phyloP scores from a whole-genome alignment of 2,113 vertebrate genomes.

The Ciconia boyciana region DNA sequence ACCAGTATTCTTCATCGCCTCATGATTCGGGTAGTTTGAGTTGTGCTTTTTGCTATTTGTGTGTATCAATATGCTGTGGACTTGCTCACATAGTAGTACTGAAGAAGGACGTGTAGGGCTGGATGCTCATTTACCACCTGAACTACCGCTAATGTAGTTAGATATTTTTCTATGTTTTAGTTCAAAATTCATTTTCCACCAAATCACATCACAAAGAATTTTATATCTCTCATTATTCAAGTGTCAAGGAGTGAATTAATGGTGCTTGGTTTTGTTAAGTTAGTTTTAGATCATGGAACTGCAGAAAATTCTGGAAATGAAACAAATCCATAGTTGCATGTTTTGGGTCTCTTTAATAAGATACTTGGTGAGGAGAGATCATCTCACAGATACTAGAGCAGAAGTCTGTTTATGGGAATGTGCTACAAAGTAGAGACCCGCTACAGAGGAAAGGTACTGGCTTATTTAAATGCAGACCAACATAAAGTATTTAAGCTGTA shows the following conservation, averaged over 20 bases:
- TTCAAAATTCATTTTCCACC: background rate
- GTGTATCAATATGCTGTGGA: background rate
- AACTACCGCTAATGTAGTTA: background rate
- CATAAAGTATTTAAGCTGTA: background rate
- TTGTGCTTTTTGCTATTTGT: background rate
- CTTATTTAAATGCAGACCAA: background rate
- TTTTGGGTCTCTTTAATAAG: background rate
- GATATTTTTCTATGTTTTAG: background rate
- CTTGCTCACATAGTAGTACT: background rate
- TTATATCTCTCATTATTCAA: background rate
- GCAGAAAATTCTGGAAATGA: background rate
- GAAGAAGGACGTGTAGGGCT: background rate
- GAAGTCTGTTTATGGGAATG: background rate
- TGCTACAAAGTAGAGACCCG: background rate
- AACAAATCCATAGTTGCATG: background rate
- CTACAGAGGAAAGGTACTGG: background rate
- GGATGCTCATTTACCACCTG: background rate
- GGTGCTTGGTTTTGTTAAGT: background rate
- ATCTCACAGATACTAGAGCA: background rate
- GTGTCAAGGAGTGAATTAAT: background rate
- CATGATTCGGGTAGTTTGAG: background rate
- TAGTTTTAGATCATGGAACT: background rate
- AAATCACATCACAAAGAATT: background rate
- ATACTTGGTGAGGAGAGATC: background rate
- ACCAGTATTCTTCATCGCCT: background rate